Evolutionary conservation across 2,888 invertebrate genomes (phyloP).

Genomic region (Hetaerina titia): DNA sequence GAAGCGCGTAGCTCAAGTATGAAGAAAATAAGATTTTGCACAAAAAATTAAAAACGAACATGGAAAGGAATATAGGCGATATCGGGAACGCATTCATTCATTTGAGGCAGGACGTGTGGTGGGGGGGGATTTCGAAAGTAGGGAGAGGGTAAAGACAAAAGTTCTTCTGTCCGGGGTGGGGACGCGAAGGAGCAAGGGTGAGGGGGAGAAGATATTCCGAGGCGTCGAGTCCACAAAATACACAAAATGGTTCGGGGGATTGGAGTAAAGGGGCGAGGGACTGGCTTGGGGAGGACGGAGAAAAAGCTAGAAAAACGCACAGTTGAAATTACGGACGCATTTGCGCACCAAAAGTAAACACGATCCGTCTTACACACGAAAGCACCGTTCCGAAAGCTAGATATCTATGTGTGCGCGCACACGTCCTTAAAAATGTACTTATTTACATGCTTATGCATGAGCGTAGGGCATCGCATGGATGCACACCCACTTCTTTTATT

Average conservation of each 20-base stretch:
- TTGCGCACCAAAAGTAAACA: constrained; percentile 53
- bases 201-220: not conserved
- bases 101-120: not conserved
- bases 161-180: not conserved
- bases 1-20: constrained; percentile 6
- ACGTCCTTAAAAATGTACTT: not conserved
- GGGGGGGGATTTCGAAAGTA: not conserved
- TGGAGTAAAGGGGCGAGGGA: not conserved
- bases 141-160: constrained; percentile 1
- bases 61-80: constrained; percentile 24
- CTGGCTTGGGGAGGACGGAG: not conserved
- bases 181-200: not conserved
- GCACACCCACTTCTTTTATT: constrained; percentile 41
- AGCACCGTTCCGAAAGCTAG: constrained; percentile 15
- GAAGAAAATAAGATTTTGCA: not conserved
- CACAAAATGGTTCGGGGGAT: not conserved
- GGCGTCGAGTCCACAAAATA: not conserved
- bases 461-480: constrained; percentile 29
- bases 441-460: constrained; percentile 22
- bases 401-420: not conserved
- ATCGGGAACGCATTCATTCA: constrained; percentile 51
- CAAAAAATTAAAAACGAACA: not conserved
- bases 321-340: constrained; percentile 34
- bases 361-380: constrained; percentile 35
- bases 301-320: constrained; percentile 23